Conservation (phyloP, 2,113 vertebrate species). For the Collichthys lucidus region DNA sequence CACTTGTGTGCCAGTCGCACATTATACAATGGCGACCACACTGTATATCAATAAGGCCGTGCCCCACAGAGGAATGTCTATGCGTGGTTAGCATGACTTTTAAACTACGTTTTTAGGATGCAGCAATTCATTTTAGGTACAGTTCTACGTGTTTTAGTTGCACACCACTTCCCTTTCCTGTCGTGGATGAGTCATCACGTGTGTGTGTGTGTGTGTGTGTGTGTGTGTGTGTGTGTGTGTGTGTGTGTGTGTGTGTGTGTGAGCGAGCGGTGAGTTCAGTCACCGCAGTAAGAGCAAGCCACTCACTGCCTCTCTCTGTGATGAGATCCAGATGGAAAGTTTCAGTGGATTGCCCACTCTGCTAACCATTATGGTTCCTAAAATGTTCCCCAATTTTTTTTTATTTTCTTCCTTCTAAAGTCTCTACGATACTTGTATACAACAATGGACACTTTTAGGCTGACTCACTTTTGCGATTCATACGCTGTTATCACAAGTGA, state of each 20-base stretch:
- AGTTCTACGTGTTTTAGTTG: constrained; percentile 69
- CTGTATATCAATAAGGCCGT: constrained; percentile 11
- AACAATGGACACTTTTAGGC: constrained; percentile 9
- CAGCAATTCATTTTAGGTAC: constrained; percentile 65
- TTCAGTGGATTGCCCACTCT: constrained; percentile 69
- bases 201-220: constrained; percentile 26
- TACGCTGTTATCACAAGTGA: neutral
- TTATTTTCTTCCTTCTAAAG: constrained; percentile 34
- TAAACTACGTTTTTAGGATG: constrained; percentile 57
- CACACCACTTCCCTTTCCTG: constrained; percentile 79
- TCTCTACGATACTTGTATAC: constrained; percentile 37
- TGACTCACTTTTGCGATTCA: constrained; percentile 9
- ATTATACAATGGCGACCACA: neutral
- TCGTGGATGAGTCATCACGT: constrained; percentile 62
- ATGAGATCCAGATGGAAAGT: constrained; percentile 81
- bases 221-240: constrained; percentile 27
- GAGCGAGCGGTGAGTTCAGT: constrained; percentile 63
- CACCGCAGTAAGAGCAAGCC: constrained; percentile 68
- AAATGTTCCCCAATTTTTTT: constrained; percentile 65
- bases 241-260: constrained; percentile 35
- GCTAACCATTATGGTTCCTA: constrained; percentile 73
- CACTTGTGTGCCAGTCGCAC: neutral
- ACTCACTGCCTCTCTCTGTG: constrained; percentile 65
- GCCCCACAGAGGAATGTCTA: constrained; percentile 52
- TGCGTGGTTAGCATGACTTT: constrained; percentile 45